Percentiles rank a stretch among this genome's conserved stretches.
Conservation (phyloP, 2,888 invertebrate genomes). For the Drosophila putrida region DNA sequence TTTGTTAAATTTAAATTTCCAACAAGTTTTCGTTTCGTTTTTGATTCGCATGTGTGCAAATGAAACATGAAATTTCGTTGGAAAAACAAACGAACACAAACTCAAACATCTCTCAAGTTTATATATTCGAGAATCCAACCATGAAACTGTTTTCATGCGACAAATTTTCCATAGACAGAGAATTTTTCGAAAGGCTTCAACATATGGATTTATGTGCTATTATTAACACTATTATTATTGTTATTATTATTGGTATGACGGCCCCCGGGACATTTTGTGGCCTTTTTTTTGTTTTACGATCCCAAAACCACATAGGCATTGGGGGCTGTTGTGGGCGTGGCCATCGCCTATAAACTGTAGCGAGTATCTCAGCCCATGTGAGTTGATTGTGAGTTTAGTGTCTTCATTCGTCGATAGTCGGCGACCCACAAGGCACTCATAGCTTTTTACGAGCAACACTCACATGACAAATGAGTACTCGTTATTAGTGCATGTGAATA, state of each 20-base stretch:
- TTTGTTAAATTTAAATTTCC: slow-evolving; percentile 51
- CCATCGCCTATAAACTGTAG: slow-evolving; percentile 6
- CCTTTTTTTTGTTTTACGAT: slow-evolving; percentile 34
- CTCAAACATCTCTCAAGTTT: slow-evolving; percentile 10
- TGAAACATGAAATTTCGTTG: slow-evolving; percentile 21
- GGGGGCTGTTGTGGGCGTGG: slow-evolving; percentile 15
- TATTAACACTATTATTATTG: slow-evolving; percentile 23
- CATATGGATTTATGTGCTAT: slow-evolving; percentile 62
- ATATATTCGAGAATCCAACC: slow-evolving; percentile 35
- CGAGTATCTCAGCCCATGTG: slow-evolving; percentile 11
- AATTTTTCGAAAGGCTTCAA: slow-evolving; percentile 19
- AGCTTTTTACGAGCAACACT: slow-evolving; percentile 27
- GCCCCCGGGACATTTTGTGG: slow-evolving; percentile 15
- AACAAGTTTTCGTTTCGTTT: slow-evolving; percentile 36
- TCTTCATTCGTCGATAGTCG: slow-evolving; percentile 5
- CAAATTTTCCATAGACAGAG: slow-evolving; percentile 26
- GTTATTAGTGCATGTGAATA: slow-evolving; percentile 26
- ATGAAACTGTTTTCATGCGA: slow-evolving; percentile 23
- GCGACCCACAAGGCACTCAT: slow-evolving; percentile 23
- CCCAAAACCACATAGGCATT: slow-evolving; percentile 3
- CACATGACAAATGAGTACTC: slow-evolving; percentile 28
- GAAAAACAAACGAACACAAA: slow-evolving; percentile 13
- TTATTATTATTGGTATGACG: slow-evolving; percentile 20
- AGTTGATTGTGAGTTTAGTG: slow-evolving; percentile 14
- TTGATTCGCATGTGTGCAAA: slow-evolving; percentile 57